A percentile compares a stretch with the other conserved stretches of the same genome.
Conservation (phyloP, 2,888 invertebrate species). For the Pheosia tremula region DNA sequence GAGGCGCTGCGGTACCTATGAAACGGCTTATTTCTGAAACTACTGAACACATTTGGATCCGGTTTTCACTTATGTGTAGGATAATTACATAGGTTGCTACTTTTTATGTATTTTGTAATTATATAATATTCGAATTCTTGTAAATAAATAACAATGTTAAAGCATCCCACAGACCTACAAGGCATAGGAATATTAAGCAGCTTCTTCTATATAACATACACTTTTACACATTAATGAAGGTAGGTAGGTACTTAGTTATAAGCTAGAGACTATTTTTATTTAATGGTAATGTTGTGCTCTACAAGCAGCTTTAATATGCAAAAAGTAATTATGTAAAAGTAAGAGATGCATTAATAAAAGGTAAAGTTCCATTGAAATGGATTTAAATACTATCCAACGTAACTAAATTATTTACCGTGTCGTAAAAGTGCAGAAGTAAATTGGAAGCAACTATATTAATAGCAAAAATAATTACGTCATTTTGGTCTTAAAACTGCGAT, state of each 20-base stretch:
- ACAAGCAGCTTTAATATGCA: constrained; percentile 1
- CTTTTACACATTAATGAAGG: not conserved
- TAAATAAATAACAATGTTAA: too few species aligned
- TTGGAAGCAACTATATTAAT: constrained; percentile 18
- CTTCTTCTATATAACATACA: not conserved
- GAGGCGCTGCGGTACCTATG: too few species aligned
- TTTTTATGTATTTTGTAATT: too few species aligned
- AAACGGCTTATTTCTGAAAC: too few species aligned
- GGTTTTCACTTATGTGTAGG: too few species aligned
- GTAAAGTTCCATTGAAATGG: constrained; percentile 1
- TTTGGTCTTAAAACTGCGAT: constrained; percentile 31
- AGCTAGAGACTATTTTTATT: not conserved
- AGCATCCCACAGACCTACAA: too few species aligned
- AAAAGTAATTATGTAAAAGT: constrained; percentile 4
- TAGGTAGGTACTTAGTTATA: not conserved
- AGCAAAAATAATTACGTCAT: constrained; percentile 10
- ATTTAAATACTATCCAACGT: not conserved
- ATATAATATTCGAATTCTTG: too few species aligned
- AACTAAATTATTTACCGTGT: constrained; percentile 17
- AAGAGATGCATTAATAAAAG: constrained; percentile 13
- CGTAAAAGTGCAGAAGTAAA: constrained; percentile 25
- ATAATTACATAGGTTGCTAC: too few species aligned
- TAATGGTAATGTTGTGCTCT: not conserved
- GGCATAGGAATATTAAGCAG: too few species aligned
- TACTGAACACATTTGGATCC: too few species aligned